Evolutionary conservation across 2,797 vertebrate species (phyloP).

Genomic region (Champsocephalus esox): DNA sequence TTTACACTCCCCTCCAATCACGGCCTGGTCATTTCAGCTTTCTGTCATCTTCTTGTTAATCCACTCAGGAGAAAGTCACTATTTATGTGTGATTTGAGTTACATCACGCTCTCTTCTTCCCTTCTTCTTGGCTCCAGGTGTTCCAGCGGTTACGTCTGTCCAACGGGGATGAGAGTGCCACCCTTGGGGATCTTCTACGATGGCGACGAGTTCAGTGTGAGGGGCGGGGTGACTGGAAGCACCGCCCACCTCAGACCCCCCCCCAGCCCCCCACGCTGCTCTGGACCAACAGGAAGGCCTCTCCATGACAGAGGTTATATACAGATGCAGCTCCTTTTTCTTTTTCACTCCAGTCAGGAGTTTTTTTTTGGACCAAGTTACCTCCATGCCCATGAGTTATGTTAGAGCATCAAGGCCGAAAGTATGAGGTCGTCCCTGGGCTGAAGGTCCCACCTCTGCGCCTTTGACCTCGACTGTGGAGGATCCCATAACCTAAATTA

Average conservation of each 20-base stretch:
- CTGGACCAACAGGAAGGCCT: conserved; percentile 90
- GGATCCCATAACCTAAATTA: conserved; percentile 12
- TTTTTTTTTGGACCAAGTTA: conserved; percentile 49
- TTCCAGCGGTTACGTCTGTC: conserved; percentile 89
- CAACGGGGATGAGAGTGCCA: conserved; percentile 85
- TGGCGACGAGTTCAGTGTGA: conserved; percentile 91
- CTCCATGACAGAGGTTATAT: conserved; percentile 64
- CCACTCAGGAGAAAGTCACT: neutral
- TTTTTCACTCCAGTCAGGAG: conserved; percentile 25
- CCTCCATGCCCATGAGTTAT: conserved; percentile 30
- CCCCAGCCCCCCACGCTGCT: conserved; percentile 85
- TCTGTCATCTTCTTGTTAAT: neutral
- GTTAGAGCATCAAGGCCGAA: conserved; percentile 24
- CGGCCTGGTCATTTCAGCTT: conserved; percentile 34
- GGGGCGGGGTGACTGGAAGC: conserved; percentile 86
- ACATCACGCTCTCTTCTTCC: neutral
- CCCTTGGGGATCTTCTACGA: conserved; percentile 90
- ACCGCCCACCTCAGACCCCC: conserved; percentile 82
- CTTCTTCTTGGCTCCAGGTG: conserved; percentile 78
- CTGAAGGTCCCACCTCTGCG: conserved; percentile 37
- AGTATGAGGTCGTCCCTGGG: conserved; percentile 46
- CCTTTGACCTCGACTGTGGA: conserved; percentile 47
- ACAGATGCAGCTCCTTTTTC: conserved; percentile 14
- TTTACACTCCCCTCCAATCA: conserved; percentile 6
- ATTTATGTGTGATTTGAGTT: neutral